Base-by-base conservation (phyloP, 2,888 invertebrate species). In the Acanthosepion pharaonis region DNA sequence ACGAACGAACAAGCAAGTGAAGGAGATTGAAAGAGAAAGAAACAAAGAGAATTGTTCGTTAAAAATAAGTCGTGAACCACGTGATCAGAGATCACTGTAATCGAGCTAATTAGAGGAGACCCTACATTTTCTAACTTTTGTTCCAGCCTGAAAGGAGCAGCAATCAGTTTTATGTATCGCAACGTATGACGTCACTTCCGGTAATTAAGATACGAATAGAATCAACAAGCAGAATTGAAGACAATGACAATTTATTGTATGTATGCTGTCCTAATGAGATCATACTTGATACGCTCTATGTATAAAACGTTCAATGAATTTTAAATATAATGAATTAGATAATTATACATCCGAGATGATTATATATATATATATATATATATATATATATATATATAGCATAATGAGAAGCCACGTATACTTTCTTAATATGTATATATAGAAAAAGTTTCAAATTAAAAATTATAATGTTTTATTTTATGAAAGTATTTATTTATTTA, bases 31-130 rank as follows among this genome's bases (percentile, higher is more conserved):
- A 78, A 78, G 78, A n/a, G 33, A 78, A 78, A n/a, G 78, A 78
- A n/a, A 78, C 78, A 78, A 78, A n/a, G 78, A 23, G 78, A 78
- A 78, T n/a, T 11, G n/a, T n/a, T 78, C n/a, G 33, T 78, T 78
- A 78, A 78, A 78, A 78, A n/a, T 78, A 78, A 78, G 78, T 78
- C n/a, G n/a, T 33, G 78, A 78, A 78, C 15, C 78, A 78, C 78
- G 78, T 78, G 78, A 78, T 78, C n/a, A n/a, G 11, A n/a, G 78
- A 78, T 78, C 78, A 78, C 78, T 78, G n/a, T 78, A 11, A 78
- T 78, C 78, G 78, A n/a, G 78, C 78, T 78, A 78, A 78, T 78
- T 78, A 78, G 78, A 78, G 78, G 78, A 78, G 78, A 78, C 78
- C 78, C 78, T 78, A 78, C 5, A 78, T 78, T 78, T 78, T n/a